These are phyloP conservation scores for Otolemur garnettii DNA, from an alignment of 2,113 vertebrate genomes.

Conservation along the genomic window DNA sequence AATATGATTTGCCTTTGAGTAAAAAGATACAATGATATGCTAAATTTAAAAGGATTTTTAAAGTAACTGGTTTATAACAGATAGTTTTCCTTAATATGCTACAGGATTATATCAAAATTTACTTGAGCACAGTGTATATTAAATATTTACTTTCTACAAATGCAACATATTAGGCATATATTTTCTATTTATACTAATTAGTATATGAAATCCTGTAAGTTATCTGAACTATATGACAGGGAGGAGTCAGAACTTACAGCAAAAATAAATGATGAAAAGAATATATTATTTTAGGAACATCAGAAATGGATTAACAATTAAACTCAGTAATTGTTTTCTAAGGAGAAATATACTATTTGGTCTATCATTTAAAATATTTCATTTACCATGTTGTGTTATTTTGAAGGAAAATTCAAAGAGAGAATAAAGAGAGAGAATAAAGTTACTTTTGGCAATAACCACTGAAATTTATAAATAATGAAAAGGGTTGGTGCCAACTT, in stretches of 20 bases:
- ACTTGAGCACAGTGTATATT: background rate
- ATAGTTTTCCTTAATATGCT: constrained; percentile 28
- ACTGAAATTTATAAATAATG: constrained; percentile 18
- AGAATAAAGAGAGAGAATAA: no score
- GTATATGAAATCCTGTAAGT: background rate
- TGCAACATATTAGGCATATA: background rate
- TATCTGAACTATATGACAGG: constrained; percentile 53
- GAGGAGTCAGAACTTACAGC: constrained; percentile 21
- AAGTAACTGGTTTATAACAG: constrained; percentile 37
- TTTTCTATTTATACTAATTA: constrained; percentile 52
- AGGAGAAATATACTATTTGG: background rate
- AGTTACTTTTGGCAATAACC: constrained; percentile 3
- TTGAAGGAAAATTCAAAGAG: background rate
- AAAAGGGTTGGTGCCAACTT: background rate
- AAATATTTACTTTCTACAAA: constrained; percentile 62
- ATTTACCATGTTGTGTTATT: background rate
- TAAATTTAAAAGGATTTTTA: background rate
- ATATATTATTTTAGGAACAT: background rate
- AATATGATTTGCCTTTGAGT: constrained; percentile 40
- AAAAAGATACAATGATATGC: constrained; percentile 34
- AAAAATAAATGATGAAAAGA: constrained; percentile 49
- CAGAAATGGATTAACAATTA: constrained; percentile 2
- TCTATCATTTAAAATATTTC: background rate
- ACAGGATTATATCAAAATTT: constrained; percentile 36
- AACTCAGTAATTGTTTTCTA: constrained; percentile 24